These are phyloP conservation scores for Sardinella longiceps DNA, from an alignment of 2,797 vertebrate species.

Conservation along the genomic window DNA sequence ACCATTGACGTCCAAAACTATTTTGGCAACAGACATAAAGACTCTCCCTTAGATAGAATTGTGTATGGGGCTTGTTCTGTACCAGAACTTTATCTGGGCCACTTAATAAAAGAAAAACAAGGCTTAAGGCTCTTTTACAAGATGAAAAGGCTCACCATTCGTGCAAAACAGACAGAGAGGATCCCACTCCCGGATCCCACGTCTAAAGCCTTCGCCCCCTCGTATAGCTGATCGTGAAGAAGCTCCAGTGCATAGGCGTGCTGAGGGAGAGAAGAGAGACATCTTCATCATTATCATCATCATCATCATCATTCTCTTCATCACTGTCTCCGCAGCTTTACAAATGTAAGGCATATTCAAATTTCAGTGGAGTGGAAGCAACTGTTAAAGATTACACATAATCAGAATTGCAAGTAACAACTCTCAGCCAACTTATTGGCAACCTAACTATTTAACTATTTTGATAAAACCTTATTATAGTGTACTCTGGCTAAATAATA, in stretches of 20 bases:
- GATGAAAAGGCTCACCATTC: conserved; percentile 85
- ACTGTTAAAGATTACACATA: not conserved
- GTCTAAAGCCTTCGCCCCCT: conserved; percentile 96
- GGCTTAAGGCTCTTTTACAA: not conserved
- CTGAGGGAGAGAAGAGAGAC: conserved; percentile 65
- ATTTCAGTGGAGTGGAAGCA: conserved; percentile 16
- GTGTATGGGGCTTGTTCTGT: not conserved
- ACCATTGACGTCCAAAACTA: not conserved
- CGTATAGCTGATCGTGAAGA: conserved; percentile 92
- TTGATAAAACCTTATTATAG: too few relatives aligned
- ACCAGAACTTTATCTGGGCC: not conserved
- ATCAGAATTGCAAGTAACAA: not conserved
- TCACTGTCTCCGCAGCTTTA: conserved; percentile 20
- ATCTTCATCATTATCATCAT: not conserved
- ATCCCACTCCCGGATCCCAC: conserved; percentile 98
- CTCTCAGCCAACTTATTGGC: not conserved
- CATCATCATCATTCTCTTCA: conserved; percentile 43
- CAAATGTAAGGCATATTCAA: not conserved
- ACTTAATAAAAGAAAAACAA: not conserved
- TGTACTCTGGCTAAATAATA: too few relatives aligned
- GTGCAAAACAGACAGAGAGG: conserved; percentile 92
- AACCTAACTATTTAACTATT: not conserved
- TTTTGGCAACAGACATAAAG: not conserved
- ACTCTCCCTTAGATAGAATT: not conserved
- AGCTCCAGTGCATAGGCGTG: conserved; percentile 98